Evolutionary conservation across 2,113 vertebrate genomes (phyloP).

Genomic region (Nyctereutes procyonoides): DNA sequence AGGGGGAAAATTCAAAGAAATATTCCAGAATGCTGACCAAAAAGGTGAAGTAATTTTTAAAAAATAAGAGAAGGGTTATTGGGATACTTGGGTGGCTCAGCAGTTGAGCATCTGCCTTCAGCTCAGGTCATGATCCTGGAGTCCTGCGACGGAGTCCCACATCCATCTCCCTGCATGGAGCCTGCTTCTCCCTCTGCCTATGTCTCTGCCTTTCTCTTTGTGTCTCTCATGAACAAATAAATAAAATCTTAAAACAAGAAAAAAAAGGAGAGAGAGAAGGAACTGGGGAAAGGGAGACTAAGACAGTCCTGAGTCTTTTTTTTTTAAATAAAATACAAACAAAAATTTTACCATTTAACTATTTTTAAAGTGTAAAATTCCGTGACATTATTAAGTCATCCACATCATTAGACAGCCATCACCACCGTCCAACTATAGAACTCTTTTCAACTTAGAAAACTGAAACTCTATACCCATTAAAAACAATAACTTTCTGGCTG

Average conservation of each 20-base stretch:
- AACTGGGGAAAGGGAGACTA: neutral
- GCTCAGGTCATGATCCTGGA: no score
- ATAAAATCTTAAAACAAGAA: neutral
- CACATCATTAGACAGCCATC: neutral
- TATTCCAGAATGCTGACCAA: neutral
- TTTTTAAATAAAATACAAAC: neutral
- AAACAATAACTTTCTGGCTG: neutral
- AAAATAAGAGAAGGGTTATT: neutral
- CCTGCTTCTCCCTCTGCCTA: no score
- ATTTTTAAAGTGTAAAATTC: neutral
- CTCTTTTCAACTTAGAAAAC: neutral
- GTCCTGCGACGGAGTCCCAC: no score
- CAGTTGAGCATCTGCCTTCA: no score
- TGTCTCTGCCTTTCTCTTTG: no score
- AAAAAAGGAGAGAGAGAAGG: neutral
- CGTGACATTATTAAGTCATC: neutral
- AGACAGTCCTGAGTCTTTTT: neutral
- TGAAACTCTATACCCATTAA: neutral
- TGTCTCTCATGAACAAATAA: no score
- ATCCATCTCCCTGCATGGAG: no score
- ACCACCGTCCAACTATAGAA: neutral
- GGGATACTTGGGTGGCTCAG: no score
- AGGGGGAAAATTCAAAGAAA: neutral
- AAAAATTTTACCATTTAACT: neutral
- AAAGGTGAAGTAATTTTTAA: constrained; percentile 5